Base-by-base conservation (phyloP, 1,140 invertebrate species). In the Protaetia brevitarsis region DNA sequence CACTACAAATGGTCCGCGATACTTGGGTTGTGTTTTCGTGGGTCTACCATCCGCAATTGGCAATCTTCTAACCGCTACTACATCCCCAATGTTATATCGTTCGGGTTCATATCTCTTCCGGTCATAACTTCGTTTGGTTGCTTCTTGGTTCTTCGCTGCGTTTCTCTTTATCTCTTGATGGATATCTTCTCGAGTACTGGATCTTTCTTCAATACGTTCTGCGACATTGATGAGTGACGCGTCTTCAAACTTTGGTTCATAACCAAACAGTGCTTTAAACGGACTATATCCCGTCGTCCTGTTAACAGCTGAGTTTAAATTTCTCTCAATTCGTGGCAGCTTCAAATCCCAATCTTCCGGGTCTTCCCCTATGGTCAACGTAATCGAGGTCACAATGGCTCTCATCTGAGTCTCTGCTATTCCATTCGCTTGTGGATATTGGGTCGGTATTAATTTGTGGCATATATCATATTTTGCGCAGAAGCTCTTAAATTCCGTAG, bases 1-100 rank as follows among this genome's bases (percentile, higher is more conserved):
- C 2, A 69, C 68, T 7, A 72, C 70, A 2, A 78, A 68, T 7
- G 75, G 77, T 0, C 77, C 63, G 16, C 5, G 58, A 66, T 16
- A 66, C 3, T 13, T 37, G 3, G 11, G n/a, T n/a, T 37, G 36
- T 3, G 36, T 37, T 13, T 37, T 37, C 11, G n/a, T 37, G 36
- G 36, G 36, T 37, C n/a, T n/a, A 3, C 36, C 36, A 37, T 4
- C n/a, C 16, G 36, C 4, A 3, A 37, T 13, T 5, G 4, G 4
- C 36, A n/a, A 6, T 3, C 4, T 3, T 37, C n/a, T 4, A n/a
- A 37, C 4, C 4, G n/a, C n/a, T 5, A 37, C 36, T 37, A 37
- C n/a, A 37, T 37, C 36, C 3, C 36, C 36, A 4, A 37, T 13
- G 4, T 37, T 4, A 13, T 37, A 37, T n/a, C 2, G 11, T n/a